Evolutionary conservation across 2,113 vertebrate species (phyloP).

Genomic region (Nematolebias whitei): DNA sequence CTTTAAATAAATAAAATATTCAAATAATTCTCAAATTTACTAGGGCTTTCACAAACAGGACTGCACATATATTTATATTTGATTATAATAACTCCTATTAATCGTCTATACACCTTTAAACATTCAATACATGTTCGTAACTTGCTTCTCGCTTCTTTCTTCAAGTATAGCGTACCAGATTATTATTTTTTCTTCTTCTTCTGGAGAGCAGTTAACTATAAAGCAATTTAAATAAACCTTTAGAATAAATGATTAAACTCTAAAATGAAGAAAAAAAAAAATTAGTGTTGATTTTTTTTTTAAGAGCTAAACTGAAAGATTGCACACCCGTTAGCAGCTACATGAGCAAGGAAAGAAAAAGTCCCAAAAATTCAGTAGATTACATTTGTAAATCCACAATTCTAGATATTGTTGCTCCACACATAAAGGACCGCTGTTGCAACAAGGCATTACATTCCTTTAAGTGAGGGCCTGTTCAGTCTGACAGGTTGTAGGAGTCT

Average conservation of each 20-base stretch:
- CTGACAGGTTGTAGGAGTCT: conserved; percentile 56
- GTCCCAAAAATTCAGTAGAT: conserved; percentile 77
- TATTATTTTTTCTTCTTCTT: conserved; percentile 32
- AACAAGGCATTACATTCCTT: conserved; percentile 80
- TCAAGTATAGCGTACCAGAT: conserved; percentile 82
- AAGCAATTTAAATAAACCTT: conserved; percentile 75
- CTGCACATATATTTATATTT: conserved; percentile 80
- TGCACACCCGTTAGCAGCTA: conserved; percentile 89
- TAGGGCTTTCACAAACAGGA: conserved; percentile 81
- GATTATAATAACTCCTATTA: conserved; percentile 80
- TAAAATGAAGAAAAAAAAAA: conserved; percentile 75
- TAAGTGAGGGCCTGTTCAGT: conserved; percentile 64
- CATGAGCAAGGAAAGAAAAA: conserved; percentile 78
- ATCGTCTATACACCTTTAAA: conserved; percentile 79
- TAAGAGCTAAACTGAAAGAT: conserved; percentile 74
- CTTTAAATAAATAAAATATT: conserved; percentile 67
- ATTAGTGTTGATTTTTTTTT: conserved; percentile 23
- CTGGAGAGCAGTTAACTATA: conserved; percentile 66
- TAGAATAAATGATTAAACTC: conserved; percentile 75
- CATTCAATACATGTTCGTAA: conserved; percentile 72
- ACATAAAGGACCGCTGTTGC: conserved; percentile 70
- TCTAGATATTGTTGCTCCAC: conserved; percentile 83
- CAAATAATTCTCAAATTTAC: conserved; percentile 74
- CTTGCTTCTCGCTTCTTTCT: conserved; percentile 61
- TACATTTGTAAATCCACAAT: conserved; percentile 81